phyloP scores from a whole-genome alignment of 2,888 invertebrate genomes.

The Leptarthrus brevirostris region DNA sequence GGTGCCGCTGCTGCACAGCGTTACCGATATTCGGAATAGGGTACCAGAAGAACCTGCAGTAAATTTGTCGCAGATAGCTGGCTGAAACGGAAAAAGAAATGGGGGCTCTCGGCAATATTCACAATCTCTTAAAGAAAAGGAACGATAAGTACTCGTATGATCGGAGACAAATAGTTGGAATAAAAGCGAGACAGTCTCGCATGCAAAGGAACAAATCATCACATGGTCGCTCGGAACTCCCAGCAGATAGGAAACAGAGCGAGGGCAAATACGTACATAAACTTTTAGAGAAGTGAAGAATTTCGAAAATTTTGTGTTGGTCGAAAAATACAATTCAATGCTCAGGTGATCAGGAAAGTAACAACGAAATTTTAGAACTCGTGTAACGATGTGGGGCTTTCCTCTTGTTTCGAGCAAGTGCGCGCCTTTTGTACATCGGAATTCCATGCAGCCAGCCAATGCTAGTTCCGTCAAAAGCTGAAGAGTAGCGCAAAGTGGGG shows the following conservation, averaged over 20 bases:
- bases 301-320: constrained; percentile 67
- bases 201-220: too few species aligned
- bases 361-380: constrained; percentile 29
- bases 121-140: too few species aligned
- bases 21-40: constrained; percentile 67
- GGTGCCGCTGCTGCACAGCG: constrained; percentile 60
- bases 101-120: too few species aligned
- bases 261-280: too few species aligned
- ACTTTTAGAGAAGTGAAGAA: too few species aligned
- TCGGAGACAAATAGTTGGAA: too few species aligned
- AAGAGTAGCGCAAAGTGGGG: constrained; percentile 4
- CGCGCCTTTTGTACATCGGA: neutral
- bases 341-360: constrained; percentile 60
- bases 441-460: neutral
- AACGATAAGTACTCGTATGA: too few species aligned
- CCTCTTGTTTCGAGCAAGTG: neutral
- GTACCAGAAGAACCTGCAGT: constrained; percentile 55
- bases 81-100: too few species aligned
- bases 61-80: neutral
- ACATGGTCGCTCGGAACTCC: too few species aligned
- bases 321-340: constrained; percentile 66
- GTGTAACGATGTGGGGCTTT: neutral
- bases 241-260: too few species aligned
- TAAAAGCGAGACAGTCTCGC: too few species aligned
- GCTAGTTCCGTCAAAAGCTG: neutral